Base-by-base conservation (phyloP, 2,797 vertebrate species). In the Muscicapa striata region DNA sequence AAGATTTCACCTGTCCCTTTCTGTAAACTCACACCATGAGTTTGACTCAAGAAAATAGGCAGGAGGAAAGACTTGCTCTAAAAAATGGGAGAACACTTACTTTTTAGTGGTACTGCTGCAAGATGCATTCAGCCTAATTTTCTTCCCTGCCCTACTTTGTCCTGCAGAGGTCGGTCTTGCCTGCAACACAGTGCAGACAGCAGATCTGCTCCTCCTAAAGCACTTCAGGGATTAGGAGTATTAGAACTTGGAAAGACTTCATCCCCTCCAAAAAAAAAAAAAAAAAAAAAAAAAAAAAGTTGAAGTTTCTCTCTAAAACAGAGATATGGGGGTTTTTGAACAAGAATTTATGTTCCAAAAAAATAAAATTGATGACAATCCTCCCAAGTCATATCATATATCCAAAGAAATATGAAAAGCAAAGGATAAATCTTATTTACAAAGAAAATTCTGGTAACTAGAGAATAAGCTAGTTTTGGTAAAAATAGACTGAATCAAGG, bases 91-190 rank as follows among this genome's bases (percentile, higher is more conserved):
- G 74, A 93, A 68, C 22, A 2, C 5, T 59, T 30, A 43, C 17
- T 46, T 89, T 70, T 67, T 49, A 80, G 7, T 45, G 61, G 17
- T 67, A 2, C 18, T 41, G 4, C 49, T 52, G 14, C 64, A 79
- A 51, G 21, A 61, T 34, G 34, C 48, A 29, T 23, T 49, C 63
- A 38, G 17, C 14, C 6, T 30, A 1, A 11, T 76, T 70, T 38
- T 81, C 41, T 57, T 11, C 3, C 52, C 52, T 77, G 19, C 52
- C 75, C 45, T 51, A 12, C 30, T 94, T 95, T 36, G 24, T 87
- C 97, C 98, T 97, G 97, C 96, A 98, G 98, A 97, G 97, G 97
- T 97, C 98, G 69, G 94, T 90, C 86, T 98, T 97, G 96, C 74
- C 98, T 92, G 95, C 82, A 69, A 48, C 79, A 97, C 86, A 34